Base-by-base conservation (phyloP, 1,140 invertebrate species). In the Hestina assimilis region DNA sequence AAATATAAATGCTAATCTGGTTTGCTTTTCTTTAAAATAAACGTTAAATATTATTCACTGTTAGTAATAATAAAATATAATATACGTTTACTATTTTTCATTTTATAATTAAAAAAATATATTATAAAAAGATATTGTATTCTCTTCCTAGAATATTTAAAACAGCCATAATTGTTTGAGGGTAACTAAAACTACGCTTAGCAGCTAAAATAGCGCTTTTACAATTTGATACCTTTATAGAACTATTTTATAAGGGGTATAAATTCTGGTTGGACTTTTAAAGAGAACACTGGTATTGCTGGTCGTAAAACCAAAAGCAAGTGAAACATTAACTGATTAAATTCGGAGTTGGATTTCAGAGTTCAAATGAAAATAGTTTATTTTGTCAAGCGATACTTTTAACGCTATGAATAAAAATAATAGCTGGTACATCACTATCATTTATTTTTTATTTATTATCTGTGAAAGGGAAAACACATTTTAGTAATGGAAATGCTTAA, bases 321-420 rank as follows among this genome's bases (percentile, higher is more conserved):
- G 60, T 63, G 67, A 79, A 72, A 78, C 71, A 82, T 84, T 79
- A 76, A 76, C 72, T 75, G 75, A 84, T 81, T 81, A 76, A 79
- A 79, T 73, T 76, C n/a, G 72, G 63, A 35, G 5, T 14, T 15
- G 2, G 12, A 35, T 35, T 35, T 5, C 31, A 7, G 12, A 5
- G 31, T 15, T 35, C 2, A 35, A 35, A 35, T 14, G 12, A 35
- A 35, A 35, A 15, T 17, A 5, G 12, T 35, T 28, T 5, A 26
- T 28, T 35, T 35, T 35, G 5, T 7, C 1, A 35, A 35, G 12
- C 9, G 14, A 5, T n/a, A n/a, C 14, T 15, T 35, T 35, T 35
- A 14, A 15, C 14, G 9, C n/a, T 35, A 6, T 3, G 11, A 33
- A 33, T 12, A 11, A 9, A 11, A 29, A n/a, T 29, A 29, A 2